Evolutionary conservation across 2,113 vertebrate genomes (phyloP), one percentile per base, ranked within the genome.

Genomic region (Aspidoscelis tigris): DNA sequence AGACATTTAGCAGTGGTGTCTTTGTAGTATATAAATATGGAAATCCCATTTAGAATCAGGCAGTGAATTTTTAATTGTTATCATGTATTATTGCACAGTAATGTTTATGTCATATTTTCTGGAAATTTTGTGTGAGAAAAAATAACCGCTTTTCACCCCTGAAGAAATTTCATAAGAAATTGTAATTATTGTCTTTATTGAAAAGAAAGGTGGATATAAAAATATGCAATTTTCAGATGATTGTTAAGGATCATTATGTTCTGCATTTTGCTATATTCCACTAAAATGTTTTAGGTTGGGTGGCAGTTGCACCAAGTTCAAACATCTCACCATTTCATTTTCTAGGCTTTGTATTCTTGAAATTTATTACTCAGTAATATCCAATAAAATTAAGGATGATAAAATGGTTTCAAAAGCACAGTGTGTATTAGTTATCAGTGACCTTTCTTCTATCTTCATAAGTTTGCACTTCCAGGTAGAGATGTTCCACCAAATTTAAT

Each of bases 361-460:
- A 53, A 71, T 76, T 85, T 83, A 79, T 66, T 0, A 80, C 87
- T 73, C 70, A 86, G 75, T 87, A 90, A 83, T 65, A 7, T 24
- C 20, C 84, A 84, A 50, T 87, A 86, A 82, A 93, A 89, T 71
- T 92, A 82, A 84, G 86, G 87, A 47, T 88, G 2, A 86, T 88
- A 89, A 94, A 87, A 79, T 73, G 69, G 78, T 83, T 92, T 81
- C 74, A 88, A 22, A 89, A 88, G 88, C 87, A 89, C 71, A 80
- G 78, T 72, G 83, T 88, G 72, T 61, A 22, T 87, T 89, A 76
- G 89, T 92, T 69, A 68, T 44, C 81, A 53, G 73, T 84, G 86
- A 86, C 82, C 91, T 92, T 90, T 88, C 44, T 90, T 94, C 93
- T 80, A 39, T 92, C 80, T 92, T 93, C 82, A 43, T 89, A 0